Evolutionary conservation across 2,888 invertebrate species (phyloP).

Genomic region (Strigamia crassipes): DNA sequence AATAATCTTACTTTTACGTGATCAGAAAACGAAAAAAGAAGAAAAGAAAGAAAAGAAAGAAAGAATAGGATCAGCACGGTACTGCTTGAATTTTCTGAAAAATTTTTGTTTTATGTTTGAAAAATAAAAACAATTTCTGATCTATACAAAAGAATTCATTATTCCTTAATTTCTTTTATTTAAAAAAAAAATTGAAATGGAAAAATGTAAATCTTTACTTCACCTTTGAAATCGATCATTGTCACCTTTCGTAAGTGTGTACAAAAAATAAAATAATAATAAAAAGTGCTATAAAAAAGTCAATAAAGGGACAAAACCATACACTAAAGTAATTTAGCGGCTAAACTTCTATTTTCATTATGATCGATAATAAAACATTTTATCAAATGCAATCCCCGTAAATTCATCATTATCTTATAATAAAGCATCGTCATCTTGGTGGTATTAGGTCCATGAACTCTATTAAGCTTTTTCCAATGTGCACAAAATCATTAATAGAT

Average conservation of each 20-base stretch:
- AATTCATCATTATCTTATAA: neutral
- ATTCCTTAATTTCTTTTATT: no score
- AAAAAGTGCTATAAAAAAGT: no score
- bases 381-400: neutral
- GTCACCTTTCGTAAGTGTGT: no score
- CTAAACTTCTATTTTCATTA: neutral
- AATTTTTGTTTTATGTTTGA: no score
- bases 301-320: no score
- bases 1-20: constrained; percentile 9
- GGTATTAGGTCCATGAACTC: constrained; percentile 3
- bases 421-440: neutral
- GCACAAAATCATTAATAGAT: neutral
- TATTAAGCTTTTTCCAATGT: neutral
- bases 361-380: neutral
- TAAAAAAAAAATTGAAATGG: no score
- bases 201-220: no score
- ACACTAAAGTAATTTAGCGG: neutral
- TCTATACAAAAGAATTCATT: no score
- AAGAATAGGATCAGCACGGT: neutral
- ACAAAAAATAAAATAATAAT: no score
- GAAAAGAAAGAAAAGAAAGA: neutral
- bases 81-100: no score
- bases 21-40: neutral
- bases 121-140: no score
- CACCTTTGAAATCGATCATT: no score